A percentile compares a stretch with the other conserved stretches of the same genome.
Conservation (phyloP, 2,888 invertebrate species). For the Eupithecia subumbrata region DNA sequence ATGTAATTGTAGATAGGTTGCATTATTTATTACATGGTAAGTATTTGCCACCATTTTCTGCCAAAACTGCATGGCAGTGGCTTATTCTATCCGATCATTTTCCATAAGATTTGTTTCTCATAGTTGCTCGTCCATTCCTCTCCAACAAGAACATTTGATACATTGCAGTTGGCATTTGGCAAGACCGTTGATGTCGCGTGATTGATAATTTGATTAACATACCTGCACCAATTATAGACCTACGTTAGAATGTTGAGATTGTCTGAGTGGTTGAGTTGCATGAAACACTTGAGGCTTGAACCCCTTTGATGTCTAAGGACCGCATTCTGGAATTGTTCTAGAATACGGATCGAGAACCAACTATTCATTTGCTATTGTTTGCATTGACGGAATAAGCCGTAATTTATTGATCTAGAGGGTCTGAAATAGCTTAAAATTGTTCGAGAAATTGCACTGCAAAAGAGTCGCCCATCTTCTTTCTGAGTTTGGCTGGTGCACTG, state of each 20-base stretch:
- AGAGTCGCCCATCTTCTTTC: neutral
- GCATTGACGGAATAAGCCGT: neutral
- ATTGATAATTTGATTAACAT: slow-evolving; percentile 32
- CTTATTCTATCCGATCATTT: neutral
- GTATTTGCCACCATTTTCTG: neutral
- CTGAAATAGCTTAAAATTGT: neutral
- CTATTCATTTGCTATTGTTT: neutral
- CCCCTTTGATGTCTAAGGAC: neutral
- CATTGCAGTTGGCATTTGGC: slow-evolving; percentile 14
- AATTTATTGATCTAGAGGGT: neutral
- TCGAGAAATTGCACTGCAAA: neutral
- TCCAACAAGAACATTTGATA: slow-evolving; percentile 1
- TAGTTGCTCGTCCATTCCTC: neutral
- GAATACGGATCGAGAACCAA: neutral
- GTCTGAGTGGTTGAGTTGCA: neutral
- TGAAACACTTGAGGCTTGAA: neutral
- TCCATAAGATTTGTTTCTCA: neutral
- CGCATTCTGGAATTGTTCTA: neutral
- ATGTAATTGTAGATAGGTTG: neutral
- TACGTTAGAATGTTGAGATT: slow-evolving; percentile 26
- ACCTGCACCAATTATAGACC: slow-evolving; percentile 22
- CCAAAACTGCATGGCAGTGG: neutral
- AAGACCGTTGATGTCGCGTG: slow-evolving; percentile 27
- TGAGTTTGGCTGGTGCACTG: neutral
- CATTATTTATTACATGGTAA: too few relatives aligned